phyloP scores from a whole-genome alignment of 2,888 invertebrate species.

The Myopa testacea region DNA sequence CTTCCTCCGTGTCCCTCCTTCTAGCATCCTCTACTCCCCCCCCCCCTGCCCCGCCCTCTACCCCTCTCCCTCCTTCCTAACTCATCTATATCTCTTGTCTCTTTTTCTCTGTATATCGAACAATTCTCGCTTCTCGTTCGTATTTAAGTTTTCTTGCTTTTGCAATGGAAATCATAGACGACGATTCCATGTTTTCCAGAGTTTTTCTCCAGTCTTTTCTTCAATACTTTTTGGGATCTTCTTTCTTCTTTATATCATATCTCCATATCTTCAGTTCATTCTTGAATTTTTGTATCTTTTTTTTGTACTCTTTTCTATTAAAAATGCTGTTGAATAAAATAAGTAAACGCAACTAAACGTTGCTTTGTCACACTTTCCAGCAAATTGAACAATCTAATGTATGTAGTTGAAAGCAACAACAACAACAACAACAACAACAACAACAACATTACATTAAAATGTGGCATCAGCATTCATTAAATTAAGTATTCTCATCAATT shows the following conservation, averaged over 20 bases:
- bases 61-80: background rate
- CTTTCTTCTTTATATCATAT: background rate
- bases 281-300: background rate
- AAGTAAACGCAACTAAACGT: background rate
- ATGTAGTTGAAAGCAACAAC: background rate
- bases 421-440: slow-evolving; percentile 14
- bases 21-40: background rate
- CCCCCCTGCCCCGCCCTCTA: background rate
- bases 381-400: slow-evolving; percentile 4
- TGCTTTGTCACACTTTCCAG: background rate
- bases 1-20: slow-evolving; percentile 52
- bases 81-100: background rate
- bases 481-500: slow-evolving; percentile 21
- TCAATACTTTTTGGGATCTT: background rate
- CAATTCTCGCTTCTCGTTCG: background rate
- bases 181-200: no score
- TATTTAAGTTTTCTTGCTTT: background rate
- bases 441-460: background rate
- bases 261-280: background rate
- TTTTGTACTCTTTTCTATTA: background rate
- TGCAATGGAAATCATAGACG: no score
- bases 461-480: slow-evolving; percentile 2
- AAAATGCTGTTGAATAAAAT: background rate
- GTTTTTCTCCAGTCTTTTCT: background rate
- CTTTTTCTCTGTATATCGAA: background rate